These are phyloP conservation scores for Nymphalis polychloros DNA, from an alignment of 2,888 invertebrate genomes.

Conservation along the genomic window DNA sequence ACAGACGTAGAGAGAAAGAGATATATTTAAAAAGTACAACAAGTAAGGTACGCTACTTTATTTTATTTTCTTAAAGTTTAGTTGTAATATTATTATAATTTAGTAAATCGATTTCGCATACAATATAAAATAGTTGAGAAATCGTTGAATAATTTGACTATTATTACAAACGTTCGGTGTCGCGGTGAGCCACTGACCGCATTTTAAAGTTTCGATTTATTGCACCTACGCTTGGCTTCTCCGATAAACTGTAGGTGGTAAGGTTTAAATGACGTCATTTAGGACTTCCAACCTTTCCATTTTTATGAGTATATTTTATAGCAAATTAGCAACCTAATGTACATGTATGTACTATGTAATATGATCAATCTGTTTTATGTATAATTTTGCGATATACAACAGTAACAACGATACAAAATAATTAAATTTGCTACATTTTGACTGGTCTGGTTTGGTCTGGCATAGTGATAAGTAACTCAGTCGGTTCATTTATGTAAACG, in stretches of 20 bases:
- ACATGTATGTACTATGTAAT: no score
- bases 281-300: slow-evolving; percentile 20
- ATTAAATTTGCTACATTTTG: no score
- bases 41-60: not conserved
- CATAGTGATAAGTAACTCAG: no score
- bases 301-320: slow-evolving; percentile 3
- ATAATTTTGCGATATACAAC: no score
- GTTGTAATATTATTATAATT: no score
- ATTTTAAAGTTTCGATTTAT: slow-evolving; percentile 56
- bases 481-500: no score
- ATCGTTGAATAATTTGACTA: slow-evolving; percentile 12
- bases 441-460: no score
- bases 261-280: slow-evolving; percentile 68
- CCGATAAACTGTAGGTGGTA: slow-evolving; percentile 59
- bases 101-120: not conserved
- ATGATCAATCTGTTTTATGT: no score
- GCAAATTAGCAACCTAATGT: no score
- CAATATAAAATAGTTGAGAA: not conserved
- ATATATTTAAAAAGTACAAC: no score
- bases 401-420: no score
- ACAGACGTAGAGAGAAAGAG: no score
- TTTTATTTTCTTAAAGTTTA: not conserved
- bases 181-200: slow-evolving; percentile 54
- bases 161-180: slow-evolving; percentile 30
- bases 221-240: slow-evolving; percentile 51